Evolutionary conservation across 2,888 invertebrate species (phyloP), one percentile per base, ranked within the genome.

Genomic region (Anthophora plumipes): DNA sequence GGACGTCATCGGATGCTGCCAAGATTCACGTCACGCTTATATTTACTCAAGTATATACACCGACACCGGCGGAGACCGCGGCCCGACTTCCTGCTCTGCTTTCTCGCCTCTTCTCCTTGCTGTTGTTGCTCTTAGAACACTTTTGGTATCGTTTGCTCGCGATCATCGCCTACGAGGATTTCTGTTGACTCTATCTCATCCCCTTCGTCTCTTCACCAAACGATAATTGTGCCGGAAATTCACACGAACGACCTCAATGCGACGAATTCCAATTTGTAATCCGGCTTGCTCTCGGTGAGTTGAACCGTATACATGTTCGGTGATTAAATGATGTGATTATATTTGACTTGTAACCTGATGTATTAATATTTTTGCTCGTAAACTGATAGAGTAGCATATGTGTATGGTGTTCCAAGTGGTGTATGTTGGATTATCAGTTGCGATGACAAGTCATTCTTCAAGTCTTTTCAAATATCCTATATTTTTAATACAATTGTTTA

Each of bases 1-100:
- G 66, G 77, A 84, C 84, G 85, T 85, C 78, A 78, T 80, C 63
- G 80, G 73, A 72, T 85, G 87, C 81, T 92, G 92, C 92, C 92
- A 92, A 92, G 91, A 91, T 84, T 89, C 89, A 85, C 88, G 89
- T 91, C 91, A 89, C 84, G 88, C 89, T 91, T 91, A 91, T 91
- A 92, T 92, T 92, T 91, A 90, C 88, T 87, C 88, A 82, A 74
- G 83, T 80, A 31, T 31, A 31, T 31, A 86, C 76, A 80, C 67
- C 63, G 73, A 78, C 84, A 75, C 63, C 59, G 67, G 70, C 4
- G 55, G 39, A 41, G 41, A 25, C 60, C 59, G 31, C 70, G 59
- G 55, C 41, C 46, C 52, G 61, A 60, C 54, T 66, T 76, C 67
- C 61, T 25, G 52, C 68, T 57, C 31, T 63, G 75, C 55, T 70